Evolutionary conservation across 2,797 vertebrate genomes (phyloP).

Genomic region (Nannoperca australis): DNA sequence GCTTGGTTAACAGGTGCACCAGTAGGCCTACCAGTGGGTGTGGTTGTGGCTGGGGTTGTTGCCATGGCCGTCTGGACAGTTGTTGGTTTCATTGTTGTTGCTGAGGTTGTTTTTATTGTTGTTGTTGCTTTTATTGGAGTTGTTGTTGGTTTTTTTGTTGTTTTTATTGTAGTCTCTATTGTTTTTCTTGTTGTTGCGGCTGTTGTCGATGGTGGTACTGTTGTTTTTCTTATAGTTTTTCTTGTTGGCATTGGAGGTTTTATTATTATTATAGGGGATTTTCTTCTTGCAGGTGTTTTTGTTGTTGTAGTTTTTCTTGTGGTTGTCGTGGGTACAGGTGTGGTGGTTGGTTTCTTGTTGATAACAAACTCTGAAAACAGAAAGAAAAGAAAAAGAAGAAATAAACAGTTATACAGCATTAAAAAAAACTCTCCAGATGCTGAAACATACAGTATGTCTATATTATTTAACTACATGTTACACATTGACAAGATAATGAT

Average conservation of each 20-base stretch:
- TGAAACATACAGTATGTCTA: neutral
- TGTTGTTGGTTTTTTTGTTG: slow-evolving; percentile 12
- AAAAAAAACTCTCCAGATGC: neutral
- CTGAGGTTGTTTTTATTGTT: slow-evolving; percentile 44
- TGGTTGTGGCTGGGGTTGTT: slow-evolving; percentile 52
- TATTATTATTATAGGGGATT: slow-evolving; percentile 51
- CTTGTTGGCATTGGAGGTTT: slow-evolving; percentile 66
- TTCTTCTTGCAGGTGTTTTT: slow-evolving; percentile 49
- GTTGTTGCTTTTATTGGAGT: slow-evolving; percentile 53
- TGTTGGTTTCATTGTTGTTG: slow-evolving; percentile 56
- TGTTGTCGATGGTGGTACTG: slow-evolving; percentile 19
- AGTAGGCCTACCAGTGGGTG: slow-evolving; percentile 71
- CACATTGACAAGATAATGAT: neutral
- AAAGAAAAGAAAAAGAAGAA: slow-evolving; percentile 7
- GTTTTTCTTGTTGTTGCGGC: slow-evolving; percentile 35
- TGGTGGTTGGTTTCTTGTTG: slow-evolving; percentile 84
- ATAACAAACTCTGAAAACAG: slow-evolving; percentile 83
- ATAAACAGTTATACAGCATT: neutral
- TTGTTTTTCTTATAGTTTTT: slow-evolving; percentile 47
- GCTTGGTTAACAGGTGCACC: slow-evolving; percentile 51
- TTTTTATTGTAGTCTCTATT: slow-evolving; percentile 29
- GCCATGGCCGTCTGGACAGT: slow-evolving; percentile 53
- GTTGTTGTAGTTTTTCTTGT: slow-evolving; percentile 55
- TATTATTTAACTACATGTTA: neutral
- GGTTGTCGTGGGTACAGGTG: slow-evolving; percentile 74